These are phyloP conservation scores for Rhabdomys pumilio DNA, from an alignment of 2,797 vertebrate genomes.

Conservation along the genomic window DNA sequence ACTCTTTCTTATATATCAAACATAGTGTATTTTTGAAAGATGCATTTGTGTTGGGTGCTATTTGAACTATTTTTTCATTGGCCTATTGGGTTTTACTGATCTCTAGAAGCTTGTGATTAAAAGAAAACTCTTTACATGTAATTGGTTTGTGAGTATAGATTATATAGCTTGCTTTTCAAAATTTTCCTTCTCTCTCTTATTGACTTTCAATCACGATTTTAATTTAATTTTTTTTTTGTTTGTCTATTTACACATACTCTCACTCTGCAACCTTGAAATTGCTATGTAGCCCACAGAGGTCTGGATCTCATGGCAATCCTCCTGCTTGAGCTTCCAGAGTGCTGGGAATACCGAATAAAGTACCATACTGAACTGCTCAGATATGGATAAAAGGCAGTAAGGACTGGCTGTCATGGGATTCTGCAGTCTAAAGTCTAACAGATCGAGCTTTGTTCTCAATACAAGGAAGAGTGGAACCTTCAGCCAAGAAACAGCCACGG, in stretches of 20 bases:
- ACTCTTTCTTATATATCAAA: neutral
- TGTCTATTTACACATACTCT: neutral
- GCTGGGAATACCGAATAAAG: neutral
- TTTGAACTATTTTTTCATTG: neutral
- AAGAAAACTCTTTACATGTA: neutral
- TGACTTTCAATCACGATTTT: neutral
- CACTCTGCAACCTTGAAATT: neutral
- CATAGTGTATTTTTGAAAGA: neutral
- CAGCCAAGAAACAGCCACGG: neutral
- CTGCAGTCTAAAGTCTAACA: neutral
- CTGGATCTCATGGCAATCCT: neutral
- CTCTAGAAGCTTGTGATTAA: neutral
- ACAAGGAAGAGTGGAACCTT: neutral
- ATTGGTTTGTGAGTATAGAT: neutral
- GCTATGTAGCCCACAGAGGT: neutral
- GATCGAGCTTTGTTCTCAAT: neutral
- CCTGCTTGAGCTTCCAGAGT: neutral
- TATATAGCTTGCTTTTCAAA: neutral
- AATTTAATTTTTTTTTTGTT: neutral
- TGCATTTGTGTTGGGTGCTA: neutral
- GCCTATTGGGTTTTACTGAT: neutral
- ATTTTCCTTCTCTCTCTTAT: neutral
- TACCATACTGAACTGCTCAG: neutral
- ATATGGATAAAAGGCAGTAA: neutral
- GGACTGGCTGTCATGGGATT: neutral